phyloP scores from a whole-genome alignment of 2,888 invertebrate genomes.

The Machimus atricapillus region DNA sequence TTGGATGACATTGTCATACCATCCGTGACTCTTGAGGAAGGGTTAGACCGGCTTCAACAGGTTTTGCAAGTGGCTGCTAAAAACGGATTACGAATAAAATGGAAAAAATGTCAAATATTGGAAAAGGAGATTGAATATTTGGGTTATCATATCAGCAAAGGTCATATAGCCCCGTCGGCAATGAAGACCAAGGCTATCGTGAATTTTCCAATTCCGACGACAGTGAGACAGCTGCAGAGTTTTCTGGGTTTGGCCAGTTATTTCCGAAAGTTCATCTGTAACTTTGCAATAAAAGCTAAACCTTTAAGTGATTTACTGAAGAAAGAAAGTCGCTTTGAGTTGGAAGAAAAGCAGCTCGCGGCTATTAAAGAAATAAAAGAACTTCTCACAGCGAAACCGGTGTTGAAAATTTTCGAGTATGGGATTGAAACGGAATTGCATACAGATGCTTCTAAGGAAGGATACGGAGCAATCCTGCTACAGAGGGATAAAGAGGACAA shows the following conservation, averaged over 20 bases:
- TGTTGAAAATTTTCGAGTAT: slow-evolving; percentile 40
- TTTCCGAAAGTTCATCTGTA: slow-evolving; percentile 36
- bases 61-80: slow-evolving; percentile 42
- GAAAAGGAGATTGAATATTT: not conserved
- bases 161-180: not conserved
- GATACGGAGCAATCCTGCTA: not conserved
- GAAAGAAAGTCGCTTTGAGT: not conserved
- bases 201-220: slow-evolving; percentile 17
- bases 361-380: not conserved
- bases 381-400: not conserved
- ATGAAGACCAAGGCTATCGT: not conserved
- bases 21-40: slow-evolving; percentile 38
- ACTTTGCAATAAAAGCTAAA: slow-evolving; percentile 19
- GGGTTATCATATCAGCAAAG: not conserved
- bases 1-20: slow-evolving; percentile 51
- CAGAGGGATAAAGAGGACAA: slow-evolving; percentile 42
- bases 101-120: slow-evolving; percentile 37
- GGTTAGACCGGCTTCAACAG: slow-evolving; percentile 26
- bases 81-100: slow-evolving; percentile 44
- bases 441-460: slow-evolving; percentile 26
- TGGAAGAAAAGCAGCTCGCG: not conserved
- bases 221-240: slow-evolving; percentile 38
- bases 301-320: not conserved
- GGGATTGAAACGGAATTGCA: slow-evolving; percentile 33
- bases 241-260: slow-evolving; percentile 39